phyloP scores from a whole-genome alignment of 2,113 vertebrate species.

The cat (Felis catus) region F.catus_Fca126_mat1.0 CM031419.1:1930001-1930500 shows the following conservation, averaged over 20 bases:
- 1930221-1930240: not conserved
- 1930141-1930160: not conserved
- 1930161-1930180: not conserved
- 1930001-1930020: rapidly evolving
- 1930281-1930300: not conserved
- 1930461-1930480: rapidly evolving
- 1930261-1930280: not conserved
- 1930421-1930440: rapidly evolving
- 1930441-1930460: no score
- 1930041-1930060: not conserved
- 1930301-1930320: rapidly evolving
- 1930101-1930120: not conserved
- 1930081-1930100: not conserved
- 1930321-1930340: not conserved
- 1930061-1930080: not conserved
- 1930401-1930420: not conserved
- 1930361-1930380: no score
- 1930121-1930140: rapidly evolving
- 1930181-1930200: not conserved
- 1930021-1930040: not conserved
- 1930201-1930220: rapidly evolving
- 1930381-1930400: no score
- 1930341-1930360: rapidly evolving
- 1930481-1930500: rapidly evolving
- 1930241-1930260: not conserved